Conservation (phyloP, 2,113 vertebrate species). For the Spermophilus dauricus region DNA sequence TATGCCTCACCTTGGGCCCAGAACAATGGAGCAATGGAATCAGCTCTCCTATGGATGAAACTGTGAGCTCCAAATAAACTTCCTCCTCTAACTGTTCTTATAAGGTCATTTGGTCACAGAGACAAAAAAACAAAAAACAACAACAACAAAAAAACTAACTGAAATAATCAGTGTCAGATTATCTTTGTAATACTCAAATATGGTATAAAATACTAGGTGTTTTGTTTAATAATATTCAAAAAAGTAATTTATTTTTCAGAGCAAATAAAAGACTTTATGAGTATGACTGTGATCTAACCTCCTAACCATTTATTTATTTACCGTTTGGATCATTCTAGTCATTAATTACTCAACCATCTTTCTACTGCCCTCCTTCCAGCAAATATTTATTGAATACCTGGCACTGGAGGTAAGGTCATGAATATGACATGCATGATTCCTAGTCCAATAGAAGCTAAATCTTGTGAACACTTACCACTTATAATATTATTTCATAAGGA, state of each 20-base stretch:
- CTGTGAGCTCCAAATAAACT: no score
- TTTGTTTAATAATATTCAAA: not conserved
- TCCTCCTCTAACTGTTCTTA: no score
- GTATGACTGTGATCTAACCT: not conserved
- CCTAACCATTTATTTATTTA: not conserved
- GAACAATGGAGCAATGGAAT: no score
- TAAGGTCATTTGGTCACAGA: no score
- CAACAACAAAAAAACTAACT: no score
- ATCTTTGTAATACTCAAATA: not conserved
- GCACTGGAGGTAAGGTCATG: not conserved
- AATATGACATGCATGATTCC: not conserved
- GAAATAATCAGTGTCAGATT: not conserved
- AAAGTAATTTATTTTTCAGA: not conserved
- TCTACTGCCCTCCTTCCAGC: not conserved
- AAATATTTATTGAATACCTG: not conserved
- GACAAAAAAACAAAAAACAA: no score
- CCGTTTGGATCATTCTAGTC: not conserved
- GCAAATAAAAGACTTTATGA: slow-evolving; percentile 14
- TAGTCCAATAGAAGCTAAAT: not conserved
- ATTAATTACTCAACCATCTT: not conserved
- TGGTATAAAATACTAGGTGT: not conserved
- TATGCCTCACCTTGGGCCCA: no score
- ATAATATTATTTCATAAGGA: not conserved
- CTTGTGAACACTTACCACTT: not conserved
- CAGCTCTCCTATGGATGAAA: no score